Base-by-base conservation (phyloP, 1,140 invertebrate genomes). In the Lordiphosa clarofinis region DNA sequence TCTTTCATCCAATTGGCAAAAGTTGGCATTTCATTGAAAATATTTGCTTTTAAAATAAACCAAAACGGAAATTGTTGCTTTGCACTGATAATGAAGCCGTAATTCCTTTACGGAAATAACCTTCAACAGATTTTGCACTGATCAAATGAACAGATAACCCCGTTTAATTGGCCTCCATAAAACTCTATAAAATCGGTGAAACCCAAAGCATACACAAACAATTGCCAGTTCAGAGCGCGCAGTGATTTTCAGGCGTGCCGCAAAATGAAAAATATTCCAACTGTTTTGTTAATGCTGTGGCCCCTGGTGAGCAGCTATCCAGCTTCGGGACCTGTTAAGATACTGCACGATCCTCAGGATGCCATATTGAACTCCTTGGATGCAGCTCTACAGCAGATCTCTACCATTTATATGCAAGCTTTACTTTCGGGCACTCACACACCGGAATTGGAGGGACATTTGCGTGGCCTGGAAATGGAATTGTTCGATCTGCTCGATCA, bases 351-450 rank as follows among this genome's bases (percentile, higher is more conserved):
- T 46, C 31, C 63, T 0, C 11, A 71, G 36, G 86, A 88, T 47
- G n/a, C 3, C 4, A 64, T 73, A 1, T 24, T 88, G 0, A 79
- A 84, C 15, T 37, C 70, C 6, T 38, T 88, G 50, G 86, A 88
- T 12, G 46, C 3, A 3, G 73, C 73, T 3, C 31, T 88, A 28
- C 49, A 69, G 4, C 86, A 88, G 50, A 65, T 88, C 0, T 66
- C 76, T 4, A 73, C 56, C 2, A 67, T 88, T 21, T 88, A 88
- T 49, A 88, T 76, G 65, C 81, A 88, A 21, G 86, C 86, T 0
- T 28, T 88, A 8, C 65, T 88, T 4, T 63, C 81, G 0, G 86
- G 76, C 8, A 88, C 76, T 0, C 81, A 88, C 42, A 72, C 76
- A 0, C 63, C 86, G 1, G 73, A 86, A 19, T 4, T 88, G 52